phyloP scores from a whole-genome alignment of 2,113 vertebrate species.

The Sterrhoptilus dennistouni region DNA sequence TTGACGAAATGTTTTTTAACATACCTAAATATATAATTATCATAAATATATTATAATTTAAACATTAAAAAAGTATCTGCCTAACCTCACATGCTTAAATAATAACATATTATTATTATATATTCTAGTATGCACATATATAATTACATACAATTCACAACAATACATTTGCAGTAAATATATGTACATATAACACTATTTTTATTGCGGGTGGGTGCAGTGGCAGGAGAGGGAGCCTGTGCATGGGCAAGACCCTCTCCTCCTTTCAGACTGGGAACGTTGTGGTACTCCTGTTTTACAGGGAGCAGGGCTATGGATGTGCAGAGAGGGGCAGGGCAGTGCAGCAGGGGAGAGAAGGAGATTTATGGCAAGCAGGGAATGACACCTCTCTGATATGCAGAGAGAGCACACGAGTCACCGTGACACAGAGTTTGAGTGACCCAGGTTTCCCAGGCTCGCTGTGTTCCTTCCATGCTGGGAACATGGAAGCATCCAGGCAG shows the following conservation, averaged over 20 bases:
- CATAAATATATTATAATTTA: not conserved
- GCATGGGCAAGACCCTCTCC: not conserved
- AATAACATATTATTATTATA: not conserved
- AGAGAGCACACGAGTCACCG: not conserved
- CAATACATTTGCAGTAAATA: not conserved
- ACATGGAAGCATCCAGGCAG: not conserved
- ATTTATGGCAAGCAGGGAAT: not conserved
- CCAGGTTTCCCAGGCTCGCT: not conserved
- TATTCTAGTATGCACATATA: not conserved
- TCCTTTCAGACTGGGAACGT: not conserved
- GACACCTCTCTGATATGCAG: fast-evolving
- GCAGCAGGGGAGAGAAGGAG: not conserved
- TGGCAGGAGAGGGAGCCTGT: not conserved
- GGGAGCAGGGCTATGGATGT: fast-evolving
- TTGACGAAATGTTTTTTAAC: not conserved
- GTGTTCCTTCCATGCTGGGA: not conserved
- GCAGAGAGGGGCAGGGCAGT: not conserved
- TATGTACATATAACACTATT: not conserved
- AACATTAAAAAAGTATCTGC: not conserved
- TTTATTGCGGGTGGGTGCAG: not conserved
- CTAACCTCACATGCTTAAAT: not conserved
- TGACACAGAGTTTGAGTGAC: fast-evolving
- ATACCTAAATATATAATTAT: not conserved
- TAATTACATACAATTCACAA: not conserved
- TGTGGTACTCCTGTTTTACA: not conserved